Percentiles rank a stretch among this genome's conserved stretches.
Conservation (phyloP, 2,797 vertebrate genomes). For the Thamnophis elegans region DNA sequence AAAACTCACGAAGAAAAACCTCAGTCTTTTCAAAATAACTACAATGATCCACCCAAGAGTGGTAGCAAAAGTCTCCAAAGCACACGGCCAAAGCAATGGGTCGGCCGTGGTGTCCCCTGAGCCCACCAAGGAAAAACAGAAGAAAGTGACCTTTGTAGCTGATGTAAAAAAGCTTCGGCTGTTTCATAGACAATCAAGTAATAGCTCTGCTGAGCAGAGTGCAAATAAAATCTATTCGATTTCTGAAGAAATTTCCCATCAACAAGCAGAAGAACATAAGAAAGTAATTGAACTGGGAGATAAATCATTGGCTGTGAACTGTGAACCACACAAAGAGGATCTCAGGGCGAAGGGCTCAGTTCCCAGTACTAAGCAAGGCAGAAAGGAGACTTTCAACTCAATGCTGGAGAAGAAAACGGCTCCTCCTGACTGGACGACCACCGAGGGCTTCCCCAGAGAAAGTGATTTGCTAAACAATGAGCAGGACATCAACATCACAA, state of each 20-base stretch:
- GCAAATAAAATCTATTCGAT: slow-evolving; percentile 74
- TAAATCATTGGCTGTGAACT: slow-evolving; percentile 58
- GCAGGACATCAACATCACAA: slow-evolving; percentile 48
- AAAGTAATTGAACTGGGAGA: slow-evolving; percentile 63
- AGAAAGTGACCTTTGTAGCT: slow-evolving; percentile 72
- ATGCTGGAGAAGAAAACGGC: slow-evolving; percentile 53
- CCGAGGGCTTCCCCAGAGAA: slow-evolving; percentile 45
- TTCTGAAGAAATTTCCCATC: slow-evolving; percentile 82
- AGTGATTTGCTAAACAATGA: slow-evolving; percentile 54
- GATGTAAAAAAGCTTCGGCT: slow-evolving; percentile 75
- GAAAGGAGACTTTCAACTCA: slow-evolving; percentile 42
- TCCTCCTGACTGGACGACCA: slow-evolving; percentile 56
- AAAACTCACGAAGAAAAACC: slow-evolving; percentile 71
- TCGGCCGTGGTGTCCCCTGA: slow-evolving; percentile 68
- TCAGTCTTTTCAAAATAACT: slow-evolving; percentile 76
- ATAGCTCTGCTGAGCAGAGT: slow-evolving; percentile 59
- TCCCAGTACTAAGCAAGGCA: slow-evolving; percentile 52
- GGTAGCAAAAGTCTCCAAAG: slow-evolving; percentile 75
- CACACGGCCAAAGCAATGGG: slow-evolving; percentile 74
- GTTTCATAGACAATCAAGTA: slow-evolving; percentile 79
- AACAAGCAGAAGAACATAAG: slow-evolving; percentile 68
- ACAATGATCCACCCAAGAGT: slow-evolving; percentile 83
- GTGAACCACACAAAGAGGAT: slow-evolving; percentile 61
- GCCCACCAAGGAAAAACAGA: slow-evolving; percentile 70
- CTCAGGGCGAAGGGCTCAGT: slow-evolving; percentile 53